Evolutionary conservation across 2,113 vertebrate species (phyloP).

Genomic region (Sapayoa aenigma): DNA sequence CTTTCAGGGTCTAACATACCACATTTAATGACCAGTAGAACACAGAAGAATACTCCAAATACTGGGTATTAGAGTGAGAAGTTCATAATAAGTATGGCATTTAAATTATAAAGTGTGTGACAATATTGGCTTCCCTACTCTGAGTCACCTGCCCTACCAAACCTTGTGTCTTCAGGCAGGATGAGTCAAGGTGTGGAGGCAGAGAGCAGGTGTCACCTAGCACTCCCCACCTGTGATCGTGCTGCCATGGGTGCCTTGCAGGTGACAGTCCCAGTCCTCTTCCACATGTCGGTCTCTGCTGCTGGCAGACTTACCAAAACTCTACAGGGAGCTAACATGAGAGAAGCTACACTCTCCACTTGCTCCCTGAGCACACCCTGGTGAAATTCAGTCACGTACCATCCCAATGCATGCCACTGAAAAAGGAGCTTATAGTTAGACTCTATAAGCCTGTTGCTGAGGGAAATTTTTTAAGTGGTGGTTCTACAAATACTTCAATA

Average conservation of each 20-base stretch:
- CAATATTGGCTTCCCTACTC: accelerated
- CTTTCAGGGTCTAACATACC: not conserved
- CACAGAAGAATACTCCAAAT: not conserved
- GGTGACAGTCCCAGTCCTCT: not conserved
- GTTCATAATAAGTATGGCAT: not conserved
- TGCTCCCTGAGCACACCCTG: not conserved
- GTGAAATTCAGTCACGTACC: not conserved
- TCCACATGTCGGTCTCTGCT: accelerated
- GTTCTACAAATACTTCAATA: not conserved
- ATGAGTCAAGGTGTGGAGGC: not conserved
- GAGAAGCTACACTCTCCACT: not conserved
- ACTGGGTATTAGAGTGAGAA: not conserved
- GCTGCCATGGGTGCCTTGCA: accelerated
- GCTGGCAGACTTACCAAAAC: not conserved
- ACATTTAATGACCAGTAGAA: not conserved
- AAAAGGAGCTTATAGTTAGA: not conserved
- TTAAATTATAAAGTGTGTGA: not conserved
- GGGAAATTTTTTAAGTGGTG: accelerated
- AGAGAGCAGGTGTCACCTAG: accelerated
- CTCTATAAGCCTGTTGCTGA: not conserved
- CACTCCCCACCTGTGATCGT: accelerated
- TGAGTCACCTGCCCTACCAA: accelerated
- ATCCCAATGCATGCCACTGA: not conserved
- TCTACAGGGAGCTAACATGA: accelerated
- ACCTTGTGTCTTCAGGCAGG: not conserved